Percentiles rank a stretch among this genome's conserved stretches.
Evolutionary conservation across 2,888 invertebrate species (phyloP).

Genomic region (Bellardia bayeri): DNA sequence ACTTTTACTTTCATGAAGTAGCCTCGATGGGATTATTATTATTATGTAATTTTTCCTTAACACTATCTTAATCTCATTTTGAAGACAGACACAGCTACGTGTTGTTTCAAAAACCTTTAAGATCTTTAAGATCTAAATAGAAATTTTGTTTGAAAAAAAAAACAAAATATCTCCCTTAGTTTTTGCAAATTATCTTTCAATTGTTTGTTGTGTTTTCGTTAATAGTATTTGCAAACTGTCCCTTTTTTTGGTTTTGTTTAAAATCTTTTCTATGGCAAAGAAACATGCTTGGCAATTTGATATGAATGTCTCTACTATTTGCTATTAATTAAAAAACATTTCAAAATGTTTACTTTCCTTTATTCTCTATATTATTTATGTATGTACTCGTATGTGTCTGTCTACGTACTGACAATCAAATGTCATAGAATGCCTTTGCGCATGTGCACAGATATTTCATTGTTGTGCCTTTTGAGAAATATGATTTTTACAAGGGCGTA

Average conservation of each 20-base stretch:
- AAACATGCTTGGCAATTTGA: slow-evolving; percentile 57
- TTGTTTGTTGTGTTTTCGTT: slow-evolving; percentile 32
- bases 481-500: slow-evolving; percentile 57
- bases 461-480: slow-evolving; percentile 19
- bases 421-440: slow-evolving; percentile 43
- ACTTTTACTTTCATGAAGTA: slow-evolving; percentile 10
- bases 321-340: slow-evolving; percentile 14
- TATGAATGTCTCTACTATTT: slow-evolving; percentile 33
- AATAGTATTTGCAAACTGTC: slow-evolving; percentile 49
- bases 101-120: background rate
- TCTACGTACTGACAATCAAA: background rate
- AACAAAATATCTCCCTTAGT: background rate
- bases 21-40: background rate
- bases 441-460: slow-evolving; percentile 7
- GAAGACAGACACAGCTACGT: slow-evolving; percentile 8
- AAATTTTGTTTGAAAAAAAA: background rate
- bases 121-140: background rate
- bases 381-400: background rate
- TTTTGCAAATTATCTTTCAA: slow-evolving; percentile 13
- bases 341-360: slow-evolving; percentile 3
- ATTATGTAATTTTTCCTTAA: background rate
- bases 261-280: background rate
- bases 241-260: slow-evolving; percentile 5
- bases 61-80: background rate
- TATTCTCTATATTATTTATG: background rate